Evolutionary conservation across 2,888 invertebrate species (phyloP).

Genomic region (Camponotus fellah): DNA sequence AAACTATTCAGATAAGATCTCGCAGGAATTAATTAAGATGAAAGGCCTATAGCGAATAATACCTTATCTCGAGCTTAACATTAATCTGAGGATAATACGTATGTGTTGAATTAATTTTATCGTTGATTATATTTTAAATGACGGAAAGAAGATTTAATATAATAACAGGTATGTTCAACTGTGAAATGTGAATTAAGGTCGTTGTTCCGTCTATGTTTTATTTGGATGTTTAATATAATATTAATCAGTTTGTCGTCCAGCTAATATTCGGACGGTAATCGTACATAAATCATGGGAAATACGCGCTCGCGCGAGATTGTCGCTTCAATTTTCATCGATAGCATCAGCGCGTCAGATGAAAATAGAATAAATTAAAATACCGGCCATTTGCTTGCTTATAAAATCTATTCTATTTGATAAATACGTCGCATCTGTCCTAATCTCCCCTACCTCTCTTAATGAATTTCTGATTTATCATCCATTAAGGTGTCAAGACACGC

Average conservation of each 20-base stretch:
- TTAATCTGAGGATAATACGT: neutral
- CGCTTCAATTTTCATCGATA: constrained; percentile 11
- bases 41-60: neutral
- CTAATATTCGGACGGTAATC: constrained; percentile 35
- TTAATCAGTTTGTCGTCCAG: neutral
- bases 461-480: constrained; percentile 80
- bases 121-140: constrained; percentile 14
- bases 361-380: constrained; percentile 68
- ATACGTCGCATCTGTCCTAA: constrained; percentile 72
- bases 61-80: neutral
- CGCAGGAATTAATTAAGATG: constrained; percentile 10
- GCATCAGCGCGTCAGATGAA: constrained; percentile 38
- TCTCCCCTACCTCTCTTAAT: constrained; percentile 69
- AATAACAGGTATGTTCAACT: too few species aligned
- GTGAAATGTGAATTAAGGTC: too few species aligned
- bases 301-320: constrained; percentile 28
- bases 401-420: constrained; percentile 75
- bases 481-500: constrained; percentile 77
- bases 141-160: neutral
- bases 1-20: constrained; percentile 7
- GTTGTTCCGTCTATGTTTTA: too few species aligned
- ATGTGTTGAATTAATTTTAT: constrained; percentile 23
- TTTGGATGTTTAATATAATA: too few species aligned
- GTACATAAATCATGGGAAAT: constrained; percentile 8
- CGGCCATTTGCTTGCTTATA: constrained; percentile 66